Base-by-base conservation (phyloP, 2,888 invertebrate species). In the Harpagoxenus sublaevis region DNA sequence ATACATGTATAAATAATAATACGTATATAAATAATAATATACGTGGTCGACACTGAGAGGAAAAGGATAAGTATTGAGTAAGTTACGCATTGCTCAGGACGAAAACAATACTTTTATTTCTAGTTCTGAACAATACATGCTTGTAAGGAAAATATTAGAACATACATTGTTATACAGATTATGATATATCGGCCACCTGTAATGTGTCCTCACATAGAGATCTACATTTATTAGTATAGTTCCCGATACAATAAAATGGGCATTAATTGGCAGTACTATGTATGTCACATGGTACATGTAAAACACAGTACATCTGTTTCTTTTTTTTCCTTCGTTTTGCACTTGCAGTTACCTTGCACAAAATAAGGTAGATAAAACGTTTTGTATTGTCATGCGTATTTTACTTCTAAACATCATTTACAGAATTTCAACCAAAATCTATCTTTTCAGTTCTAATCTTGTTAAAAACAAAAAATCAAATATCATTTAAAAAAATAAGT, bases 21-120 rank as follows among this genome's bases (percentile, higher is more conserved):
- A 35, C 35, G 35, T 5, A 6, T 35, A 6, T 35, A 35, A 35
- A 35, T 35, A 35, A 35, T 35, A 35, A 55, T 70, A 53, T 70
- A 84, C 70, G n/a, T 57, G 3, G 77, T 77, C 62, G 68, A 66
- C 81, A 78, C 70, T 87, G 81, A 88, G 48, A 88, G 87, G 87
- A 62, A 90, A 86, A 88, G 92, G 89, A 86, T 88, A 88, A 84
- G 70, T 85, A 86, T 89, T 84, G 87, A 88, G 91, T 89, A 88
- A 91, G 86, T 89, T 85, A 86, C 73, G 89, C 89, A 88, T 70
- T 88, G 63, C 89, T 91, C 86, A 88, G 91, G 91, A 89, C 90
- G 91, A 91, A 92, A 92, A 93, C 81, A 91, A 89, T 92, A 92
- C 79, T 79, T 94, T 94, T 94, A 94, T 94, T 94, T 89, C 85